phyloP scores from a whole-genome alignment of 2,113 vertebrate genomes.

The Catharus minimus region DNA sequence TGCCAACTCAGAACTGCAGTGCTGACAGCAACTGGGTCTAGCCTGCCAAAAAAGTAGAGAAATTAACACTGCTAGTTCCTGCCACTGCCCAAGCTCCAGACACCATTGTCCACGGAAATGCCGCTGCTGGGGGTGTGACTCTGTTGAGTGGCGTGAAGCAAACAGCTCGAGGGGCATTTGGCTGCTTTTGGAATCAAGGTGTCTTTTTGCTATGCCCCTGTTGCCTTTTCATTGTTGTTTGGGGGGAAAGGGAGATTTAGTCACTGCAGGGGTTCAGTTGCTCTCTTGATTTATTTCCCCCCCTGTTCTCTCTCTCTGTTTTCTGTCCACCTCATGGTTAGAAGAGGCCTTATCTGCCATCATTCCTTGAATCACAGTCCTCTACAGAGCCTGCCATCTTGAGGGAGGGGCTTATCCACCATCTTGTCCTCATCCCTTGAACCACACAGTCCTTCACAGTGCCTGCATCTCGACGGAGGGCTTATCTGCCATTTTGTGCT shows the following conservation, averaged over 20 bases:
- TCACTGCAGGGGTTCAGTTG: neutral
- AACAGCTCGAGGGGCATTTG: rapidly evolving
- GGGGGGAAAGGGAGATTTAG: neutral
- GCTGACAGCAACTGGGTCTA: neutral
- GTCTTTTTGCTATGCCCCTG: neutral
- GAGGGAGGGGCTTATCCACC: neutral
- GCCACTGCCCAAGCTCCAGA: rapidly evolving
- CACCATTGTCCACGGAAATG: rapidly evolving
- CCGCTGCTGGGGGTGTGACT: rapidly evolving
- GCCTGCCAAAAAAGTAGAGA: rapidly evolving
- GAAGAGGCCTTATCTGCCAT: neutral
- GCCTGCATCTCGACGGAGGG: neutral
- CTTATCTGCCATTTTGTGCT: neutral
- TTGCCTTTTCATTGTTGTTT: neutral
- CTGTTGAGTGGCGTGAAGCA: rapidly evolving
- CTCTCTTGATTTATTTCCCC: neutral
- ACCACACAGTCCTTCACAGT: neutral
- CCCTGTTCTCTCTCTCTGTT: neutral
- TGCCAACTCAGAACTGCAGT: neutral
- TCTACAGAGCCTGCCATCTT: too few species aligned
- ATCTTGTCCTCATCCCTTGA: neutral
- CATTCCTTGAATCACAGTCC: neutral
- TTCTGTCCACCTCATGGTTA: too few species aligned
- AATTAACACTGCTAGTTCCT: neutral
- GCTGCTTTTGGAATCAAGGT: neutral